These are phyloP conservation scores for Sisyra nigra DNA, from an alignment of 2,888 invertebrate species.

Conservation along the genomic window DNA sequence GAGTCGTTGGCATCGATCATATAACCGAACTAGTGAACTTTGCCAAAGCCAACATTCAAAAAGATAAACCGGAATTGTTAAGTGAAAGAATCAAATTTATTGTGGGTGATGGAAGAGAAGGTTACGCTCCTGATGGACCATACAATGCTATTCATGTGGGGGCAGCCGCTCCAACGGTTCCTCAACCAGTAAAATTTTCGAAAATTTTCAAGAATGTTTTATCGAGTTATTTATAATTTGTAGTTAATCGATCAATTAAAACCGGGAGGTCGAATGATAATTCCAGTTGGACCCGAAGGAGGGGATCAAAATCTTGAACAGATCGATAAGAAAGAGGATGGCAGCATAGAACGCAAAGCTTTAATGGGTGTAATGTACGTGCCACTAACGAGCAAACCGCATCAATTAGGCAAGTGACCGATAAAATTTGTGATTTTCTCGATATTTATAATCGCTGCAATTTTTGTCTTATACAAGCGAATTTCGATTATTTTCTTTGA, in stretches of 20 bases:
- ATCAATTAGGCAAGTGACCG: slow-evolving; percentile 38
- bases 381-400: slow-evolving; percentile 76
- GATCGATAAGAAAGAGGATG: slow-evolving; percentile 77
- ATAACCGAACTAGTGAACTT: slow-evolving; percentile 64
- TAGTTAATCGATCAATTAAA: slow-evolving; percentile 77
- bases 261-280: slow-evolving; percentile 80
- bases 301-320: slow-evolving; percentile 75
- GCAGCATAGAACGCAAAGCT: slow-evolving; percentile 53
- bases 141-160: slow-evolving; percentile 91
- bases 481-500: no score
- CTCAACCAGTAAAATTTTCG: slow-evolving; percentile 43
- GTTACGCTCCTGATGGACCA: slow-evolving; percentile 57
- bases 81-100: slow-evolving; percentile 52
- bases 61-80: slow-evolving; percentile 50
- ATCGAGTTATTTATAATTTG: slow-evolving; percentile 11
- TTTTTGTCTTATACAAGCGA: background rate
- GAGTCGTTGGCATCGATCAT: slow-evolving; percentile 74
- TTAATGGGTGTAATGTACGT: slow-evolving; percentile 96
- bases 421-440: background rate
- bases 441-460: background rate
- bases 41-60: slow-evolving; percentile 59
- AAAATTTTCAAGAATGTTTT: no score
- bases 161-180: slow-evolving; percentile 67
- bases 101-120: slow-evolving; percentile 81
- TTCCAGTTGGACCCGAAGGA: slow-evolving; percentile 78